Evolutionary conservation across 30 jellyfish, hydroid and myxozoan genomes (phyloP).

Genomic region (Aurelia sp.): DNA sequence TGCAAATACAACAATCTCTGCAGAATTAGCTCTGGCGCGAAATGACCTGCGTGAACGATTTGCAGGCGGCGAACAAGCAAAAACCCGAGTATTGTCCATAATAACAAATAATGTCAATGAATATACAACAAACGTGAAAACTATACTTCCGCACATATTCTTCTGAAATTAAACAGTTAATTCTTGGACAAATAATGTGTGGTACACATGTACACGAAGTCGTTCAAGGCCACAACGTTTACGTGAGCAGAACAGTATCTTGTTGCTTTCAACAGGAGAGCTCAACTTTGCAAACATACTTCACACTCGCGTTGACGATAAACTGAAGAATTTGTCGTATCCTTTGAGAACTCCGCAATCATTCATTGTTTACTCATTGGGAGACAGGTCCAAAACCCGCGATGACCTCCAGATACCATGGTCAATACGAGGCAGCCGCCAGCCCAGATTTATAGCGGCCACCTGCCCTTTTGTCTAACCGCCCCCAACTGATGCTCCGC

Average conservation of each 20-base stretch:
- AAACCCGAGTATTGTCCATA: conserved; percentile 31
- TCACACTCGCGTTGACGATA: conserved; percentile 49
- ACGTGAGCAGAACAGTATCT: not conserved
- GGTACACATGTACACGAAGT: not conserved
- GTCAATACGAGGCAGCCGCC: conserved; percentile 47
- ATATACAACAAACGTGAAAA: conserved; percentile 18
- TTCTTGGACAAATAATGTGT: not conserved
- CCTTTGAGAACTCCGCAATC: conserved; percentile 78
- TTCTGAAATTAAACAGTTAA: conserved; percentile 1
- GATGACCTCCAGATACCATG: conserved; percentile 62
- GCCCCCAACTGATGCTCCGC: not conserved
- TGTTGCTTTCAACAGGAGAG: conserved; percentile 7
- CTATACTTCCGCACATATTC: conserved; percentile 65
- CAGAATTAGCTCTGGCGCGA: conserved; percentile 75
- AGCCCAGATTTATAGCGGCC: conserved; percentile 28
- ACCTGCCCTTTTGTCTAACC: not conserved
- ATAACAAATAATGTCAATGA: conserved; percentile 35
- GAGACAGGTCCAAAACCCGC: conserved; percentile 82
- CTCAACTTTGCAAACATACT: conserved; percentile 31
- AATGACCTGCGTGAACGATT: conserved; percentile 43
- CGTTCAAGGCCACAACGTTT: not conserved
- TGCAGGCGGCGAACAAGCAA: conserved; percentile 70
- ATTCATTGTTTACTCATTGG: conserved; percentile 66
- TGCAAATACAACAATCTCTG: conserved; percentile 80
- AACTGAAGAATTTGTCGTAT: conserved; percentile 70